These are phyloP conservation scores for Nyleta sp. DNA, from an alignment of 2,888 invertebrate genomes.

Conservation along the genomic window DNA sequence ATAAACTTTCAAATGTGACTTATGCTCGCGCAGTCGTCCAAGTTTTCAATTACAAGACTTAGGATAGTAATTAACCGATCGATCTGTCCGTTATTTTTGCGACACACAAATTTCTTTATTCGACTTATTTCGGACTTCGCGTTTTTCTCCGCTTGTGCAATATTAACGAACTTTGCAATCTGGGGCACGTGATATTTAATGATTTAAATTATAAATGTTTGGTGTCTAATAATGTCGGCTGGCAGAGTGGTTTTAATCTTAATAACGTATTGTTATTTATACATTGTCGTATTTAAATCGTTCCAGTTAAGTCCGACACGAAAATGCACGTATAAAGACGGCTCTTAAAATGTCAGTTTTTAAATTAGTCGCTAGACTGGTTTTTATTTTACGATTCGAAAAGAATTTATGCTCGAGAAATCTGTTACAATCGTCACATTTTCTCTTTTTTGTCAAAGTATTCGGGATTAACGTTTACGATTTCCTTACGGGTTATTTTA, in stretches of 20 bases:
- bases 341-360: too few species aligned
- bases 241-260: too few species aligned
- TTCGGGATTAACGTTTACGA: too few species aligned
- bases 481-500: too few species aligned
- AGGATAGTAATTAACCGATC: not conserved
- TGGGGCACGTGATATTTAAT: not conserved
- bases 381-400: not conserved
- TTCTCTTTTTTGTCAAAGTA: too few species aligned
- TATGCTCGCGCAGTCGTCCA: too few species aligned
- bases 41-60: slow-evolving; percentile 3
- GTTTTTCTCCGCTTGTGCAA: not conserved
- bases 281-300: too few species aligned
- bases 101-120: not conserved
- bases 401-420: not conserved
- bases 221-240: too few species aligned
- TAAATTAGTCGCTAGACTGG: not conserved
- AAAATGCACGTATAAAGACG: too few species aligned
- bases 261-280: too few species aligned
- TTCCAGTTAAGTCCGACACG: not conserved
- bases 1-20: slow-evolving; percentile 27
- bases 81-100: not conserved
- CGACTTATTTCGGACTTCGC: not conserved
- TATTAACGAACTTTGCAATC: slow-evolving; percentile 1
- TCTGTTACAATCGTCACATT: not conserved
- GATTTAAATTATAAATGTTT: not conserved